phyloP scores from a whole-genome alignment of 2,797 vertebrate genomes.

The Sciaenops ocellatus region DNA sequence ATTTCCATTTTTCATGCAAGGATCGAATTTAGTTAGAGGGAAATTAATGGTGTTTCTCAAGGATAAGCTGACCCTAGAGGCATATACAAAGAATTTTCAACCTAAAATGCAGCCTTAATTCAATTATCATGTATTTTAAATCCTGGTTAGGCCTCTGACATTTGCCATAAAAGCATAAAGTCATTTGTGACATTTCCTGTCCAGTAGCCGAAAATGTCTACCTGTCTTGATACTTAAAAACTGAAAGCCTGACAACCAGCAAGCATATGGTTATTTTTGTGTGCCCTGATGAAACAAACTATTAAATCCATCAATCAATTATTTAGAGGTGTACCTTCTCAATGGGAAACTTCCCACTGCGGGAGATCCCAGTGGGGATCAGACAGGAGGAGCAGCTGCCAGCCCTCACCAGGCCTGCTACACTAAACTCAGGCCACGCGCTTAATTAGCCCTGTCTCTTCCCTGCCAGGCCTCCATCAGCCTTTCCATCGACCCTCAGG shows the following conservation, averaged over 20 bases:
- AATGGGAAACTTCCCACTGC: constrained; percentile 81
- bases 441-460: constrained; percentile 72
- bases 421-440: constrained; percentile 53
- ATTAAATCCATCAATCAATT: constrained; percentile 79
- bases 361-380: constrained; percentile 79
- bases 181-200: neutral
- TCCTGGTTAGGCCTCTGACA: neutral
- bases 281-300: constrained; percentile 67
- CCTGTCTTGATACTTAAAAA: constrained; percentile 2
- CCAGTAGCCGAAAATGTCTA: neutral
- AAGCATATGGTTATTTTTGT: constrained; percentile 34
- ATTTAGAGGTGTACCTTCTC: constrained; percentile 81
- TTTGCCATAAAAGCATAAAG: neutral
- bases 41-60: constrained; percentile 33
- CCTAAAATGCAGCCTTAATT: constrained; percentile 12
- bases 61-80: constrained; percentile 25
- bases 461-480: constrained; percentile 52
- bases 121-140: constrained; percentile 42
- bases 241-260: neutral
- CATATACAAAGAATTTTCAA: constrained; percentile 27
- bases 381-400: constrained; percentile 83
- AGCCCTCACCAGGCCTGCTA: constrained; percentile 64
- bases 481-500: constrained; percentile 43
- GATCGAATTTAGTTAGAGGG: constrained; percentile 42
- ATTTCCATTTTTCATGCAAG: constrained; percentile 57